These are phyloP conservation scores for Melipona bicolor DNA, from an alignment of 2,888 invertebrate species.

Conservation along the genomic window DNA sequence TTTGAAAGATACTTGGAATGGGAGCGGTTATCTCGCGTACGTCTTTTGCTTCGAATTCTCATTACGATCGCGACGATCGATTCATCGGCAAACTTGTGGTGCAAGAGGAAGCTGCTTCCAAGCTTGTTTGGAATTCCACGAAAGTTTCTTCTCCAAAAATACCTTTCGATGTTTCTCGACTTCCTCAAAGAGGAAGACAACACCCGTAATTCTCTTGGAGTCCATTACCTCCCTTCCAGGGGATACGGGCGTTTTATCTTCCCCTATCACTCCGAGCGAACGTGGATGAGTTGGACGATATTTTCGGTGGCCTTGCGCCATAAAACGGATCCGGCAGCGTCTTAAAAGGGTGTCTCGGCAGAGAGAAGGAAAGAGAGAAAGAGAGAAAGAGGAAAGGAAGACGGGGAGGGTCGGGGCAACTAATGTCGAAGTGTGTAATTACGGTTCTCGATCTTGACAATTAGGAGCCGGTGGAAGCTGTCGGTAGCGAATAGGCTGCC, in stretches of 20 bases:
- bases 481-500: constrained; percentile 77
- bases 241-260: not conserved
- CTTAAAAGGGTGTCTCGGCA: constrained; percentile 48
- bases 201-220: not conserved
- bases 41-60: not conserved
- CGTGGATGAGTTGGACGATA: constrained; percentile 9
- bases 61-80: not conserved
- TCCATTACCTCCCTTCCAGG: constrained; percentile 2
- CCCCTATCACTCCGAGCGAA: constrained; percentile 14
- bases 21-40: no score
- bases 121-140: not conserved
- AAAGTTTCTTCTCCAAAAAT: not conserved
- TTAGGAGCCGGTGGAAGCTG: constrained; percentile 75
- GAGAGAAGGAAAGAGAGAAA: not conserved
- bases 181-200: no score
- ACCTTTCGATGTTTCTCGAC: not conserved
- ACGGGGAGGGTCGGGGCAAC: constrained; percentile 50
- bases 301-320: constrained; percentile 24
- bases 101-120: not conserved
- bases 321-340: constrained; percentile 36
- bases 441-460: constrained; percentile 80
- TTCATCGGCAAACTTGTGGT: not conserved
- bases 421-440: constrained; percentile 74
- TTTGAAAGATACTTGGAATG: not conserved
- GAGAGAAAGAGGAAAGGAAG: not conserved